Evolutionary conservation across 2,797 vertebrate species (phyloP).

Genomic region (Neolamprologus multifasciatus): DNA sequence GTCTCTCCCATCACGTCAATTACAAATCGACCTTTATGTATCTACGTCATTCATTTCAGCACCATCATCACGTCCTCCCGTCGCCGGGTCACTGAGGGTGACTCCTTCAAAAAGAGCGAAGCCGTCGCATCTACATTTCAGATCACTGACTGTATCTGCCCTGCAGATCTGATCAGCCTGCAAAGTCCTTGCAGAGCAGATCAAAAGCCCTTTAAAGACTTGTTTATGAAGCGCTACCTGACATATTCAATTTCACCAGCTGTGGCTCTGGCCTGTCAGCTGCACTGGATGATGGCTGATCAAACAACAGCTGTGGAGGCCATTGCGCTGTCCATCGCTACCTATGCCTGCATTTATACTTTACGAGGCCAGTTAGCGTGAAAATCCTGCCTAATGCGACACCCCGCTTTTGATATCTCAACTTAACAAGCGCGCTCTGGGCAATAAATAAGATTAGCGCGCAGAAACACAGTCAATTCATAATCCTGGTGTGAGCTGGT

Average conservation of each 20-base stretch:
- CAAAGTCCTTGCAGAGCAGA: slow-evolving; percentile 2
- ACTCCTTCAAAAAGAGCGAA: slow-evolving; percentile 17
- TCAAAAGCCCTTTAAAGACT: slow-evolving; percentile 39
- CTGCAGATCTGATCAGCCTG: neutral
- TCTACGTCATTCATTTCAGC: slow-evolving; percentile 19
- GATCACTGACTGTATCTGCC: neutral
- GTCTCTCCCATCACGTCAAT: slow-evolving; percentile 12
- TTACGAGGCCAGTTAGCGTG: slow-evolving; percentile 26
- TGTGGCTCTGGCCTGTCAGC: slow-evolving; percentile 3
- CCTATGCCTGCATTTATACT: neutral
- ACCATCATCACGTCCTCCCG: slow-evolving; percentile 16
- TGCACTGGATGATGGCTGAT: slow-evolving; percentile 32
- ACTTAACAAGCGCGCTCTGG: slow-evolving; percentile 18
- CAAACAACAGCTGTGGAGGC: slow-evolving; percentile 25
- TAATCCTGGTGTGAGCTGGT: slow-evolving; percentile 32
- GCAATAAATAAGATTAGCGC: slow-evolving; percentile 47
- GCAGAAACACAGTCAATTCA: slow-evolving; percentile 3
- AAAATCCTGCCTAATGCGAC: slow-evolving; percentile 34
- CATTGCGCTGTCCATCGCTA: neutral
- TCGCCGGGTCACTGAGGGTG: slow-evolving; percentile 13
- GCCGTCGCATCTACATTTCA: slow-evolving; percentile 36
- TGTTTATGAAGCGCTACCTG: slow-evolving; percentile 38
- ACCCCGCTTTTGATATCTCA: slow-evolving; percentile 32
- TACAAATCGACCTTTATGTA: slow-evolving; percentile 49
- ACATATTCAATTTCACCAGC: slow-evolving; percentile 17